Percentiles rank a stretch among this genome's conserved stretches.
Evolutionary conservation across 2,113 vertebrate species (phyloP).

Genomic region (Xiphophorus maculatus): DNA sequence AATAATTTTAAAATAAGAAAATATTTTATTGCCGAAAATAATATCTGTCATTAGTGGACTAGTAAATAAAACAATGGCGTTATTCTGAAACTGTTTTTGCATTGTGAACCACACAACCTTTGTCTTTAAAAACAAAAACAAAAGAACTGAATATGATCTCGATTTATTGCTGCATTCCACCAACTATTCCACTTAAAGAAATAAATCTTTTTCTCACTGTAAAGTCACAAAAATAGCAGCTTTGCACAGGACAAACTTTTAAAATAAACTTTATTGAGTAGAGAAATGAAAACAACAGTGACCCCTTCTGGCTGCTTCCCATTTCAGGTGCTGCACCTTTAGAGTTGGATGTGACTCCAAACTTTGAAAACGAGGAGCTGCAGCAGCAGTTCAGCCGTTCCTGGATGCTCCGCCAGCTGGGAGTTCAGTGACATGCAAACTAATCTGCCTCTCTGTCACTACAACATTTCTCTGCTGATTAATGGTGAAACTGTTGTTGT

Average conservation of each 20-base stretch:
- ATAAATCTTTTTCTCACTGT: background rate
- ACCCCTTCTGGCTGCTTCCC: background rate
- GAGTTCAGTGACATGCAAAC: constrained; percentile 23
- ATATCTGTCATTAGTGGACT: no score
- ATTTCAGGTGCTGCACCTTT: background rate
- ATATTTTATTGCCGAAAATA: no score
- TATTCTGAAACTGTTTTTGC: background rate
- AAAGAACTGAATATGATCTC: background rate
- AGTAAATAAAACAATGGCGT: no score
- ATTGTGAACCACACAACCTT: no score
- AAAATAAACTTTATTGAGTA: background rate
- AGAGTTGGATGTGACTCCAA: background rate
- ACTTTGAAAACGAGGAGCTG: no score
- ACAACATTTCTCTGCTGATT: constrained; percentile 47
- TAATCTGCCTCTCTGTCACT: constrained; percentile 19
- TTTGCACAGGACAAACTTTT: background rate
- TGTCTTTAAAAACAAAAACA: background rate
- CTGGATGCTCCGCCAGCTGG: constrained; percentile 12
- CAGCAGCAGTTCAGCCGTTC: background rate
- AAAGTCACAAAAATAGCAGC: background rate
- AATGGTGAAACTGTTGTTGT: constrained; percentile 36
- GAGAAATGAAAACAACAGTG: background rate
- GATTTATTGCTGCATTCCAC: background rate
- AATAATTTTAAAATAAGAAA: no score
- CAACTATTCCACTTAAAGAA: background rate